Conservation (phyloP, 2,797 vertebrate species). For the Calcarius lapponicus region DNA sequence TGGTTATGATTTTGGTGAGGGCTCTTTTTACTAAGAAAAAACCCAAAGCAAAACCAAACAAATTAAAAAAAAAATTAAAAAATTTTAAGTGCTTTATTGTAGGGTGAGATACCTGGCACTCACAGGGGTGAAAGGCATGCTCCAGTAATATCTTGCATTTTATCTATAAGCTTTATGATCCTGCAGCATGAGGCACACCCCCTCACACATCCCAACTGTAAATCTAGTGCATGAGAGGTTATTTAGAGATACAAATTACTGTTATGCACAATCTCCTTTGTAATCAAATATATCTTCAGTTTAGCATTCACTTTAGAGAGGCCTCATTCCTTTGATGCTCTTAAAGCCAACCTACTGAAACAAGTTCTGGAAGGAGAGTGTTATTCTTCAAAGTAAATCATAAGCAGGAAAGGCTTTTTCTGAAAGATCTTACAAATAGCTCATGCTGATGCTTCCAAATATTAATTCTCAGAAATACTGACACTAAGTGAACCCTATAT, state of each 20-base stretch:
- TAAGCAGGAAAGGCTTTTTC: background rate
- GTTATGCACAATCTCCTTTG: slow-evolving; percentile 44
- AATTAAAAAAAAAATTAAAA: background rate
- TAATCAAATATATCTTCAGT: slow-evolving; percentile 62
- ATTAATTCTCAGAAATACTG: background rate
- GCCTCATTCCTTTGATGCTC: slow-evolving; percentile 41
- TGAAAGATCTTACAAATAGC: slow-evolving; percentile 10
- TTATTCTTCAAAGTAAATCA: slow-evolving; percentile 31
- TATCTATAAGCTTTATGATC: slow-evolving; percentile 33
- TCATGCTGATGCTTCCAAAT: background rate
- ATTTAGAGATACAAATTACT: slow-evolving; percentile 60
- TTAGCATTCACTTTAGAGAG: slow-evolving; percentile 38
- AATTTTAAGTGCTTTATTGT: background rate
- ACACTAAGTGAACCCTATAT: background rate
- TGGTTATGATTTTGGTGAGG: background rate
- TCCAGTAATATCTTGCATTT: background rate
- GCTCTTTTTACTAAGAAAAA: too few species aligned
- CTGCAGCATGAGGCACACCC: background rate
- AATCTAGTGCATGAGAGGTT: slow-evolving; percentile 45
- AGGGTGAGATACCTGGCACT: background rate
- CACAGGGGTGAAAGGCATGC: background rate
- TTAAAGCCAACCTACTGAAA: slow-evolving; percentile 57
- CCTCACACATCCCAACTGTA: slow-evolving; percentile 21
- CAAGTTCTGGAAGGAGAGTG: slow-evolving; percentile 9
- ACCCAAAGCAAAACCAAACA: background rate